Evolutionary conservation across 2,113 vertebrate genomes (phyloP), one percentile per base, ranked within the genome.

Genomic region (Craseonycteris thonglongyai): DNA sequence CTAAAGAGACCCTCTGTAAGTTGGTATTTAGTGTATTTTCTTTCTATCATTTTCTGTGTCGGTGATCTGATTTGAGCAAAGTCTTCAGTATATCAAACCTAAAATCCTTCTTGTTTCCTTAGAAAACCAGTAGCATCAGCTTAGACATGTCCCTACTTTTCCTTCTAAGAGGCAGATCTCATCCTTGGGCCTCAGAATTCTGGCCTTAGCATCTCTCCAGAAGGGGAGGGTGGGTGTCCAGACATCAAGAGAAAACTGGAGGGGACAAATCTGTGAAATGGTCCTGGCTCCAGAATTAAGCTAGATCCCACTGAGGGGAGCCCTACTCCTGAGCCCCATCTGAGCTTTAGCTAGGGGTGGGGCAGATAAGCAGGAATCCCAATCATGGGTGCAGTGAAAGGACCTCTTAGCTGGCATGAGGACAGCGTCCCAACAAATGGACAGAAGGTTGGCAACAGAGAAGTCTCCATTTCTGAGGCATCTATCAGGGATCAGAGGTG

Each of bases 71-170:
- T 61, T 13, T 80, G 80, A 90, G 63, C 72, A 58, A 88, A 82
- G 61, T 11, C 47, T 74, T 87, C 8, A 42, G 47, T 71, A 45
- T 28, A 30, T 76, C 49, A 65, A 86, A 59, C 42, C 68, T 45
- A 63, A 96, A 80, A 85, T 68, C n/a, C 71, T 26, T 56, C 84
- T 88, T 81, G 24, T 66, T 94, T 94, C 93, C 74, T 96, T 74
- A 51, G 86, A 79, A 93, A 91, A 33, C 33, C 51, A 45, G 42
- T 14, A 56, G 40, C 51, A 65, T 81, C 49, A 83, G 89, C 79
- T 83, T 28, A 91, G 59, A 80, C 84, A 47, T 12, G 79, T 65
- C 72, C 49, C 68, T 85, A 22, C 30, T 79, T 90, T 88, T 91
- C 38, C 71, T 78, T 88, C 10, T 59, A 74, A 86, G 42, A 80